Percentiles rank a stretch among this genome's conserved stretches.
Evolutionary conservation across 2,888 invertebrate species (phyloP).

Genomic region (Drosophila kuntzei): DNA sequence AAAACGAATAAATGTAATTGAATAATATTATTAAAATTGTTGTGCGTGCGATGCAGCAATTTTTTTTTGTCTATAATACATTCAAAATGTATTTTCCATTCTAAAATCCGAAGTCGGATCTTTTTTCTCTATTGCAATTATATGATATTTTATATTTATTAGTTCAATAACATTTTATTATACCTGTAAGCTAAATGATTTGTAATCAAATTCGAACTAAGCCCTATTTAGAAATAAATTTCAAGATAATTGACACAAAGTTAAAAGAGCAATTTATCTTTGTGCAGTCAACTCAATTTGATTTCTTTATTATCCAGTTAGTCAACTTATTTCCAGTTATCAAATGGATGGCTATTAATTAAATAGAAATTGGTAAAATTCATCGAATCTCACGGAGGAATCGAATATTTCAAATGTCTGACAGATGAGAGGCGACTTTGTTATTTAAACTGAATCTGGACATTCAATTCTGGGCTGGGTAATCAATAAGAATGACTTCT

Average conservation of each 20-base stretch:
- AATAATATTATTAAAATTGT: no score
- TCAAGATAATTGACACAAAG: neutral
- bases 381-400: constrained; percentile 41
- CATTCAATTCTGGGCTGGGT: constrained; percentile 11
- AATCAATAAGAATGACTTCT: constrained; percentile 49
- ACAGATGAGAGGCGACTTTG: constrained; percentile 17
- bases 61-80: no score
- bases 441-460: constrained; percentile 33
- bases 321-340: neutral
- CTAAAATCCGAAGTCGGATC: no score
- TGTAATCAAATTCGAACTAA: neutral
- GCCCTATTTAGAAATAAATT: neutral
- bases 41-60: no score
- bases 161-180: no score
- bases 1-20: no score
- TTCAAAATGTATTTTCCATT: no score
- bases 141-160: no score
- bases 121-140: no score
- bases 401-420: constrained; percentile 46
- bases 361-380: constrained; percentile 12
- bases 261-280: neutral
- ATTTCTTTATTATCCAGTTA: neutral
- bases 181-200: neutral
- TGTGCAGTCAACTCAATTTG: neutral
- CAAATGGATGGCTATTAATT: constrained; percentile 18